Evolutionary conservation across 2,113 vertebrate genomes (phyloP).

Genomic region (Myotis brandtii): DNA sequence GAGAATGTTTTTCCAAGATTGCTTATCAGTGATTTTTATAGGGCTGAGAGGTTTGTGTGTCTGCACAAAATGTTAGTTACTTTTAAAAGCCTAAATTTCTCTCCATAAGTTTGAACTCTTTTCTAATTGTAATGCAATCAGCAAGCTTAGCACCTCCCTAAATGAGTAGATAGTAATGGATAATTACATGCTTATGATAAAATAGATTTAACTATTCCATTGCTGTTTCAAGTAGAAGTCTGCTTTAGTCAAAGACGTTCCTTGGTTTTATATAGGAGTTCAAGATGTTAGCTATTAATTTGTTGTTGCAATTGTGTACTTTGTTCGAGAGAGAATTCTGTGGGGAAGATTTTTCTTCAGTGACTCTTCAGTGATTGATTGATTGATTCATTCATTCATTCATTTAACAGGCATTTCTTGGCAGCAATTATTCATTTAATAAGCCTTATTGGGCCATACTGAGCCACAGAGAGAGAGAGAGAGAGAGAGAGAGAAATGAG

Average conservation of each 20-base stretch:
- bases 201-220: slow-evolving; percentile 57
- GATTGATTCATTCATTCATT: slow-evolving; percentile 15
- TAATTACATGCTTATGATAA: slow-evolving; percentile 76
- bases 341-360: slow-evolving; percentile 28
- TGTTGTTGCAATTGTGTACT: slow-evolving; percentile 56
- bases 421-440: neutral
- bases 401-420: too few species aligned
- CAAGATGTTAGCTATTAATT: slow-evolving; percentile 63
- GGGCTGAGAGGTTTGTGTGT: slow-evolving; percentile 74
- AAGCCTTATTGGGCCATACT: neutral
- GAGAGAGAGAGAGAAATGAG: neutral
- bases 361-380: slow-evolving; percentile 36
- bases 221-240: slow-evolving; percentile 47
- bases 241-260: slow-evolving; percentile 29
- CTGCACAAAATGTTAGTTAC: slow-evolving; percentile 75
- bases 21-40: slow-evolving; percentile 80
- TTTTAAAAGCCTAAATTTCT: slow-evolving; percentile 68
- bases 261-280: slow-evolving; percentile 37
- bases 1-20: slow-evolving; percentile 79
- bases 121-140: slow-evolving; percentile 66
- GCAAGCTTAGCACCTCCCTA: slow-evolving; percentile 57
- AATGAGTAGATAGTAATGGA: slow-evolving; percentile 67
- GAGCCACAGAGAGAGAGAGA: neutral
- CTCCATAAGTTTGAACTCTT: slow-evolving; percentile 25
- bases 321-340: slow-evolving; percentile 40